Evolutionary conservation across 2,888 invertebrate genomes (phyloP).

Genomic region (Dromius quadrimaculatus): DNA sequence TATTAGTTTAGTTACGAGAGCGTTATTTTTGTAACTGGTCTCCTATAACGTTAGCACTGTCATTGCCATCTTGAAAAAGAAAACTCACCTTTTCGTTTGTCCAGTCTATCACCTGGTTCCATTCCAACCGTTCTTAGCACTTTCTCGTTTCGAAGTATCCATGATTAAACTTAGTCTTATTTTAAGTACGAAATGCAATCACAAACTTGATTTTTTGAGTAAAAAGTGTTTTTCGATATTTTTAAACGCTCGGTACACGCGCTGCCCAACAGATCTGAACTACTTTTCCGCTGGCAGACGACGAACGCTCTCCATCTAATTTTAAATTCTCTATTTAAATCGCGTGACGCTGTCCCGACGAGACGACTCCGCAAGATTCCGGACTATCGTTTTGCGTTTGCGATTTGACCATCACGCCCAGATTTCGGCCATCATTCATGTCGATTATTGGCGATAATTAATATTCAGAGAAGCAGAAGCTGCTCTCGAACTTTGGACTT

Average conservation of each 20-base stretch:
- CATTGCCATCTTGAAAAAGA: constrained; percentile 2
- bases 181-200: constrained; percentile 3
- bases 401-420: constrained; percentile 37
- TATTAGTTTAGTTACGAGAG: too few species aligned
- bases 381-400: constrained; percentile 51
- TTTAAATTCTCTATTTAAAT: constrained; percentile 61
- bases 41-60: constrained; percentile 1
- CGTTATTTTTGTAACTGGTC: background rate
- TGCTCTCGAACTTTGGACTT: too few species aligned
- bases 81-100: constrained; percentile 25
- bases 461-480: too few species aligned
- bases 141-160: background rate
- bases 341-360: constrained; percentile 59
- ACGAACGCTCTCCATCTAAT: constrained; percentile 58
- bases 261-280: constrained; percentile 59
- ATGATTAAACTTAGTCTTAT: constrained; percentile 4
- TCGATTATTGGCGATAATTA: too few species aligned
- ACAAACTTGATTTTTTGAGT: constrained; percentile 8
- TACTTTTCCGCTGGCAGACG: constrained; percentile 61
- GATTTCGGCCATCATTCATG: too few species aligned
- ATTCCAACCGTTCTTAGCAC: constrained; percentile 30
- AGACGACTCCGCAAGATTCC: constrained; percentile 35
- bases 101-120: constrained; percentile 15
- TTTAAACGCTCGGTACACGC: constrained; percentile 59
- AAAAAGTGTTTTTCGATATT: constrained; percentile 52